phyloP scores from a whole-genome alignment of 2,113 vertebrate genomes.

The Opisthocomus hoazin region DNA sequence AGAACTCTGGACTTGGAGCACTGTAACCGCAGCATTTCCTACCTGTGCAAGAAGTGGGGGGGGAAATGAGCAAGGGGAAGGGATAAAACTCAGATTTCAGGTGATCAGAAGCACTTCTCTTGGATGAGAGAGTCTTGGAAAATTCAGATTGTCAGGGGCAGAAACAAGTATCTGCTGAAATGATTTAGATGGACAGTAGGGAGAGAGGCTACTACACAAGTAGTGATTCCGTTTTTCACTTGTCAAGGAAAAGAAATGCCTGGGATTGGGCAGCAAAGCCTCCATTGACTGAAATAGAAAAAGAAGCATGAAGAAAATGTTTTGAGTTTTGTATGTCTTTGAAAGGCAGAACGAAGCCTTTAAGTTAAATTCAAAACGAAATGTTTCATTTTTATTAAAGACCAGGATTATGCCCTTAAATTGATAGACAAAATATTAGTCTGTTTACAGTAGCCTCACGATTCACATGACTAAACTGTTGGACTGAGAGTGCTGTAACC shows the following conservation, averaged over 20 bases:
- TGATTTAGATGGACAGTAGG: neutral
- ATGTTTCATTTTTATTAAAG: neutral
- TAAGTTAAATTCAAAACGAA: neutral
- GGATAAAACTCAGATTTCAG: neutral
- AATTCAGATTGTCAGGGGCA: neutral
- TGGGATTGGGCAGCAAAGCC: neutral
- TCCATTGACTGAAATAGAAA: neutral
- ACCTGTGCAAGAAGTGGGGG: rapidly evolving
- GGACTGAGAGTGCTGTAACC: neutral
- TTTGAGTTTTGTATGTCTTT: neutral
- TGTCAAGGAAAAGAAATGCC: neutral
- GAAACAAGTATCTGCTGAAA: neutral
- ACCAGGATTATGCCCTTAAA: neutral
- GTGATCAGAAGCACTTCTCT: neutral
- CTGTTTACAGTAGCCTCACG: neutral
- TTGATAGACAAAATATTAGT: neutral
- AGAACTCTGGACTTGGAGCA: neutral
- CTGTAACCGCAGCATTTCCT: neutral
- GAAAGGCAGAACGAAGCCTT: neutral
- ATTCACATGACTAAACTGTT: neutral
- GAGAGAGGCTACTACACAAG: neutral
- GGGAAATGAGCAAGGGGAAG: neutral
- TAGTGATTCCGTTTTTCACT: neutral
- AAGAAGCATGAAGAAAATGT: neutral
- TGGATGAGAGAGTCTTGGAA: neutral